Conservation (phyloP, 2,888 invertebrate genomes). For the Ariolimax columbianus region DNA sequence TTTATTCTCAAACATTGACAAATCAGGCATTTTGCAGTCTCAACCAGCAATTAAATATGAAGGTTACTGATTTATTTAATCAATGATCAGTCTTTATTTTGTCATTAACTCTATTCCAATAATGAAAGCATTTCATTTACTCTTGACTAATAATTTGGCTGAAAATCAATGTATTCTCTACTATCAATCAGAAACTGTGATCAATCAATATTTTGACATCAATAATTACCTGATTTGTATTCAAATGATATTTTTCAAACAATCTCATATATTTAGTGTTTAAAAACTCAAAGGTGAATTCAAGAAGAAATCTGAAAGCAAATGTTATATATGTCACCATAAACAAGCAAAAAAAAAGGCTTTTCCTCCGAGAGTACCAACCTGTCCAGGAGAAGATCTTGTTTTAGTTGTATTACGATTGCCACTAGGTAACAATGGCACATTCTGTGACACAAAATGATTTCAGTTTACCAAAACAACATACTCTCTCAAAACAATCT, state of each 20-base stretch:
- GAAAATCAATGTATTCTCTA: background rate
- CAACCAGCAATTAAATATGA: too few relatives aligned
- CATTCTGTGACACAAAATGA: constrained; percentile 37
- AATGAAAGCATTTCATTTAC: background rate
- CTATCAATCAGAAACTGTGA: too few relatives aligned
- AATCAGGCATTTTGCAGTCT: too few relatives aligned
- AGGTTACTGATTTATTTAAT: too few relatives aligned
- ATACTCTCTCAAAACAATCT: background rate
- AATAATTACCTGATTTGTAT: too few relatives aligned
- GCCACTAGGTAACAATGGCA: constrained; percentile 13
- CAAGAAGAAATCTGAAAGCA: background rate
- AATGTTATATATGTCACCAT: background rate
- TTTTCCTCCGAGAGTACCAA: constrained; percentile 19
- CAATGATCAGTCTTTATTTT: background rate
- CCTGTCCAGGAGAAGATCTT: constrained; percentile 13
- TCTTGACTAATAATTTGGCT: background rate
- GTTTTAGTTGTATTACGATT: background rate
- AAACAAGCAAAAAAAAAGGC: background rate
- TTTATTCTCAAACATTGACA: too few relatives aligned
- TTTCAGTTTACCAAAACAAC: background rate
- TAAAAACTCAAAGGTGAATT: background rate
- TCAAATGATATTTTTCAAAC: background rate
- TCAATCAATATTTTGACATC: background rate
- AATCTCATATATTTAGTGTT: background rate
- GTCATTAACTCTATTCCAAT: background rate